These are phyloP conservation scores for Onychomys arenicola DNA, from an alignment of 2,797 vertebrate species.

Conservation along the genomic window DNA sequence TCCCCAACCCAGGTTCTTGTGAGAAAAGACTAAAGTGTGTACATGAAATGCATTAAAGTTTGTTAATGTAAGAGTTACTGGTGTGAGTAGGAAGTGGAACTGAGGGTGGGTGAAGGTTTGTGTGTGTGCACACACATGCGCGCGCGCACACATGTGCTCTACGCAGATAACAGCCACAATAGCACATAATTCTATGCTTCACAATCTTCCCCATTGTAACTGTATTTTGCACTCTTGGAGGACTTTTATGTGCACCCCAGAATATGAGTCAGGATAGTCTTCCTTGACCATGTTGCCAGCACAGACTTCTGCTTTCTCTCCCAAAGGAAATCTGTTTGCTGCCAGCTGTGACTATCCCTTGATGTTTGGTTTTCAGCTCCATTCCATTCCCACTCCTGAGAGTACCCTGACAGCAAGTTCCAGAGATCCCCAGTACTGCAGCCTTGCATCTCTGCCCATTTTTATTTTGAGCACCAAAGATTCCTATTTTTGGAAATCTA, in stretches of 20 bases:
- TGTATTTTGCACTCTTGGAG: background rate
- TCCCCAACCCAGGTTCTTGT: background rate
- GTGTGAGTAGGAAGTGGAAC: background rate
- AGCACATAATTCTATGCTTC: background rate
- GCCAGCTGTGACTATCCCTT: background rate
- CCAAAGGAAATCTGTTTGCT: background rate
- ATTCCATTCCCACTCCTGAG: background rate
- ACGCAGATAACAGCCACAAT: background rate
- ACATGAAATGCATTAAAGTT: background rate
- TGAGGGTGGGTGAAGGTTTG: background rate
- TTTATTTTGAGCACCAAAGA: background rate
- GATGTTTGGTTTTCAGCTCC: background rate
- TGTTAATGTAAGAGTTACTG: background rate
- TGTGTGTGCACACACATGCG: too few relatives aligned
- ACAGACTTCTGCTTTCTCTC: background rate
- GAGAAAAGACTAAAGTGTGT: conserved; percentile 18
- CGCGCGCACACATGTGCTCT: background rate
- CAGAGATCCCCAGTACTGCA: too few relatives aligned
- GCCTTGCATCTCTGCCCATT: background rate
- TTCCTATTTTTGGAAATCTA: background rate
- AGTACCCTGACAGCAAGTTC: background rate
- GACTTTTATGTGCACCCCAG: background rate
- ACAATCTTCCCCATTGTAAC: background rate
- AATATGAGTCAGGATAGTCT: too few relatives aligned
- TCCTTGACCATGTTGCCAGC: background rate